Evolutionary conservation across 2,113 vertebrate species (phyloP), one percentile per base, ranked within the genome.

Genomic region (Verasper variegatus): DNA sequence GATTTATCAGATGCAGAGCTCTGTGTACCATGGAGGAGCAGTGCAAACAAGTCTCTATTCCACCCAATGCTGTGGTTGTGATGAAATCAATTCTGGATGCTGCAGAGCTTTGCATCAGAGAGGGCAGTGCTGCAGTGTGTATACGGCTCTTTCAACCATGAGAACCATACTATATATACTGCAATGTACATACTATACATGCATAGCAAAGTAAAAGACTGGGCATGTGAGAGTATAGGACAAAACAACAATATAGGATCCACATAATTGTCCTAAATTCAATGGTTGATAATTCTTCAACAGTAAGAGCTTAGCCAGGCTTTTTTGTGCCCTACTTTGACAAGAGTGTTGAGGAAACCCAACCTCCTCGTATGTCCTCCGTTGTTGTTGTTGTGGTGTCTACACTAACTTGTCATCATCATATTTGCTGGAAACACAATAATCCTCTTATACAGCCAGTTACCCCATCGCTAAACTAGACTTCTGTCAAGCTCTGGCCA

Each of bases 71-170:
- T 80, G 49, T 75, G 72, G 67, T 74, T 69, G 69, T 70, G 76
- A 82, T 90, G 63, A 80, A 88, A 89, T 86, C 68, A 80, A 71
- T 86, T 60, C 35, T 59, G 72, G 76, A 76, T 83, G 69, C 80
- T 85, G 86, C 89, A 82, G 83, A 68, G 78, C 64, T 80, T 77
- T 90, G 78, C 85, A 82, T 85, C 49, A 79, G 66, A 72, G 71
- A 83, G 71, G 67, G 85, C 80, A 88, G 73, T 73, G 70, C 67
- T 86, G 80, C 85, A 87, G 86, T 84, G 80, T 76, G 17, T 26
- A 60, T 70, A 71, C 71, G 51, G 63, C 58, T 74, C 47, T 35
- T 47, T 79, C 63, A 83, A 26, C 64, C 57, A 56, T 58, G 51
- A 40, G 74, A 85, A 75, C 68, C 74, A 64, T 57, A 81, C 65